These are phyloP conservation scores for Tapera naevia DNA, from an alignment of 2,797 vertebrate genomes.

Conservation along the genomic window DNA sequence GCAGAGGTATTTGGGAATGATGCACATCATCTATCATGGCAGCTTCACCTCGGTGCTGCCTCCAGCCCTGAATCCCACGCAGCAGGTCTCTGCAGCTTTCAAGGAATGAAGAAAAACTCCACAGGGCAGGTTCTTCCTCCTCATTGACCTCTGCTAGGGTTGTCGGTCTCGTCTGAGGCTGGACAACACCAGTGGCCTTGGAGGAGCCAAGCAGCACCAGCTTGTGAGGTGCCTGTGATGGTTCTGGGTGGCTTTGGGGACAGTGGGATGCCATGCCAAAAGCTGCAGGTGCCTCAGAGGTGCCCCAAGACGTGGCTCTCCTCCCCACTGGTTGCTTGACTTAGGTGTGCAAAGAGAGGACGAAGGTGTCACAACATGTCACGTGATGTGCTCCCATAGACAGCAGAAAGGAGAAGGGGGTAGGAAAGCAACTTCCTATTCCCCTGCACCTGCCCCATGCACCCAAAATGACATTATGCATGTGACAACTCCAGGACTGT, in stretches of 20 bases:
- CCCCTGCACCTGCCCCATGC: neutral
- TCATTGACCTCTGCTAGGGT: neutral
- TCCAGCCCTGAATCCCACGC: neutral
- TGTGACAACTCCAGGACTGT: neutral
- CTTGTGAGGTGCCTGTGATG: neutral
- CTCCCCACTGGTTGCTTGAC: neutral
- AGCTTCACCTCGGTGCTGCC: neutral
- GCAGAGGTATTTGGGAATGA: neutral
- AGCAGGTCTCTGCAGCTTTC: conserved; percentile 19
- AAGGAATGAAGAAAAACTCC: conserved; percentile 62
- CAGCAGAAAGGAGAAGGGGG: neutral
- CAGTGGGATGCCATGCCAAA: neutral
- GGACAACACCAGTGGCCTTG: accelerated
- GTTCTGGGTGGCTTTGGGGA: neutral
- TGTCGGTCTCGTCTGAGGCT: neutral
- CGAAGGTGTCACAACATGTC: neutral
- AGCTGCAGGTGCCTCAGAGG: neutral
- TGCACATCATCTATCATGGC: neutral
- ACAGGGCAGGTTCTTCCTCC: neutral
- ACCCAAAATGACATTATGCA: neutral
- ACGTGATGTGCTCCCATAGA: neutral
- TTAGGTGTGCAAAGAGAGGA: neutral
- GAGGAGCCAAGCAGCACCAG: neutral
- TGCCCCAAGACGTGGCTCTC: accelerated
- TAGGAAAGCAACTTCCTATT: neutral